Conservation (phyloP, 2,797 vertebrate genomes). For the Paedocypris micromegethes region DNA sequence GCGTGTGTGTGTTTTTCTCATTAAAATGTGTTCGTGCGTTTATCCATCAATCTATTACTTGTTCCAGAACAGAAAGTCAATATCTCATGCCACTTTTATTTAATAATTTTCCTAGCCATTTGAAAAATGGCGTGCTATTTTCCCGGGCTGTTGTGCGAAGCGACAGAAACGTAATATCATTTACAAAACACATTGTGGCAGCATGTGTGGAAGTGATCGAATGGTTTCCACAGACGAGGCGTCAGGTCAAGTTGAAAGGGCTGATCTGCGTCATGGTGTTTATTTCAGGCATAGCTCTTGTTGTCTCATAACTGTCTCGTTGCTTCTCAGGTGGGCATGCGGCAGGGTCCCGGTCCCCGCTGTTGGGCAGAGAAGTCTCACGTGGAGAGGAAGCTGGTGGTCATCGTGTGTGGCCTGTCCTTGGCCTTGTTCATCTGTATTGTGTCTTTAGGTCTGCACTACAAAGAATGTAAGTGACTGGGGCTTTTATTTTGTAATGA, state of each 20-base stretch:
- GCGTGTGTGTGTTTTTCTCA: too few relatives aligned
- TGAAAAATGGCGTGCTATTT: too few relatives aligned
- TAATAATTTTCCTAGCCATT: too few relatives aligned
- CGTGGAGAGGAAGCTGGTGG: slow-evolving; percentile 73
- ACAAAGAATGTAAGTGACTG: slow-evolving; percentile 77
- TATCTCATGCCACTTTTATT: too few relatives aligned
- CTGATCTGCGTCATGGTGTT: not conserved
- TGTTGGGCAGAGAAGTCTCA: slow-evolving; percentile 77
- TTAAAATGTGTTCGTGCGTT: too few relatives aligned
- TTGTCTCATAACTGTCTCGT: slow-evolving; percentile 19
- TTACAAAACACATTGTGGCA: too few relatives aligned
- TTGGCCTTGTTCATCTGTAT: slow-evolving; percentile 70
- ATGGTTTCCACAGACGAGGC: too few relatives aligned
- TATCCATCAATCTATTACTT: too few relatives aligned
- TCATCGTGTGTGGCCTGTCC: slow-evolving; percentile 64
- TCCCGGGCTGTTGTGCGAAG: too few relatives aligned
- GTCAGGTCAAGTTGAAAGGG: not conserved
- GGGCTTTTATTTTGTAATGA: not conserved
- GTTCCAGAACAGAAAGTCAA: too few relatives aligned
- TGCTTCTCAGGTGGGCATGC: slow-evolving; percentile 75
- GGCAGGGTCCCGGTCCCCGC: slow-evolving; percentile 48
- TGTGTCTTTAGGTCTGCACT: slow-evolving; percentile 75
- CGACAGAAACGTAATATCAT: too few relatives aligned
- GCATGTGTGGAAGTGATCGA: too few relatives aligned
- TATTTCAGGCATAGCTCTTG: slow-evolving; percentile 1